Conservation (phyloP, 2,797 vertebrate species). For the Dallia pectoralis region DNA sequence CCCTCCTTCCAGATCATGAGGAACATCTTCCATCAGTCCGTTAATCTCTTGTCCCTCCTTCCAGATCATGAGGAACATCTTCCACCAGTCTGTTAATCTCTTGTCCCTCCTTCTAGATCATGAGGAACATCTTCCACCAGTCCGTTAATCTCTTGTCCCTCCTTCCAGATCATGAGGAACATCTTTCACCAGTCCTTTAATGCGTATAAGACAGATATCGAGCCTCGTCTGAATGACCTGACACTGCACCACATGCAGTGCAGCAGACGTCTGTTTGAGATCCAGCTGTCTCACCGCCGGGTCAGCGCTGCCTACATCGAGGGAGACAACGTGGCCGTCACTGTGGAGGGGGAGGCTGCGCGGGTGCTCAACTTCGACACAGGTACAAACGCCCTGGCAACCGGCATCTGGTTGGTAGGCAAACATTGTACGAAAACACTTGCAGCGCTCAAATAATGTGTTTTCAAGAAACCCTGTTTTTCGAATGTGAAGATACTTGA, state of each 20-base stretch:
- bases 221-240: constrained; percentile 72
- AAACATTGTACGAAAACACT: too few relatives aligned
- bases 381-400: constrained; percentile 47
- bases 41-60: too few relatives aligned
- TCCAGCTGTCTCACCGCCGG: constrained; percentile 72
- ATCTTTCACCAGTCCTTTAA: constrained; percentile 82
- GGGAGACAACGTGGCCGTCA: constrained; percentile 73
- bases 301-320: constrained; percentile 75
- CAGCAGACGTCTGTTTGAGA: constrained; percentile 78
- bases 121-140: too few relatives aligned
- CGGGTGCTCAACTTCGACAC: constrained; percentile 78
- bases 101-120: too few relatives aligned
- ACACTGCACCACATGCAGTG: constrained; percentile 73
- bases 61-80: too few relatives aligned
- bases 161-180: constrained; percentile 77
- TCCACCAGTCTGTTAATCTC: too few relatives aligned
- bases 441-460: neutral
- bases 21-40: too few relatives aligned
- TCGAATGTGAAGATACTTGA: neutral
- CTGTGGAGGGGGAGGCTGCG: constrained; percentile 77
- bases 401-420: neutral
- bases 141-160: too few relatives aligned
- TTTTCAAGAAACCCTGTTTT: constrained; percentile 9
- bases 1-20: too few relatives aligned
- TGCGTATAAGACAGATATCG: constrained; percentile 76